Evolutionary conservation across 2,113 vertebrate genomes (phyloP), one percentile per base, ranked within the genome.

Genomic region (Dolichallabes microphthalmus): DNA sequence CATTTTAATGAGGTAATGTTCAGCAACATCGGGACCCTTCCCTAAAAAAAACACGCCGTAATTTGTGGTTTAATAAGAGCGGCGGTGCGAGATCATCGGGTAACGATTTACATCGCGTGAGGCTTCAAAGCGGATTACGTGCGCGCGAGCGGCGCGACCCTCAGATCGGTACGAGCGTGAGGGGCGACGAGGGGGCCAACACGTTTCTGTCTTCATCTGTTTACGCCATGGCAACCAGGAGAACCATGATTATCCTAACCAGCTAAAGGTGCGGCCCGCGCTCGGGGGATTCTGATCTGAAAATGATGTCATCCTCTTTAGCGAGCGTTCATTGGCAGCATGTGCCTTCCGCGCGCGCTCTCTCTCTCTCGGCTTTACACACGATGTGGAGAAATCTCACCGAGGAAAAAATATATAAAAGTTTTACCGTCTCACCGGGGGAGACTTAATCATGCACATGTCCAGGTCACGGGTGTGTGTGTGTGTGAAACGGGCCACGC

Each of bases 1-100:
- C 69, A 82, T 50, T 86, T 79, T 79, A 88, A 45, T 86, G 84
- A 92, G 88, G 19, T 53, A 76, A 91, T 91, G 87, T 89, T 86
- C 88, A 87, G 55, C 66, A 87, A 81, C 88, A 89, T 88, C 90
- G 81, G 85, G 73, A 80, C 81, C 81, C 60, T 13, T 74, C 64
- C 57, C 63, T 83, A 22, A 50, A 89, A 89, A 81, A 89, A 83
- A 55, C 52, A 27, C 2, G 0, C 32, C 81, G 88, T 32, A 86
- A 64, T 91, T 75, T 91, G 82, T 64, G 82, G 80, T 86, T 86
- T 53, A 57, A 66, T 68, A 66, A n/a, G n/a, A 39, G 58, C 22
- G 45, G 15, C 14, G 15, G 45, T 58, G 63, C 27, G 25, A 15
- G 75, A 57, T 78, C 83, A 66, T 85, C 61, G 20, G 83, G 77